A percentile compares a stretch with the other conserved stretches of the same genome.
phyloP scores from a whole-genome alignment of 2,113 vertebrate genomes.

The Rhabdornis inornatus region DNA sequence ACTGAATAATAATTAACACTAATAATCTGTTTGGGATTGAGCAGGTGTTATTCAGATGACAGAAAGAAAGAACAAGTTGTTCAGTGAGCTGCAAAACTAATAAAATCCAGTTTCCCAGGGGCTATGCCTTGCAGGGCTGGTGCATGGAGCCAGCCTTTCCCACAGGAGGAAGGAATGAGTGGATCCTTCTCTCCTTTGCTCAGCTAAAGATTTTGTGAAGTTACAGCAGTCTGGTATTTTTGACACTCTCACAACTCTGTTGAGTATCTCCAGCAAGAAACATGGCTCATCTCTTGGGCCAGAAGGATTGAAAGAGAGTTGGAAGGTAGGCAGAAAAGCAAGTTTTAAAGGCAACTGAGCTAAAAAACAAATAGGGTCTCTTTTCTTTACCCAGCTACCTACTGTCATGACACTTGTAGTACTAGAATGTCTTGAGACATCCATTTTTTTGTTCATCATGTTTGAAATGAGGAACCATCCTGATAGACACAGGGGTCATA shows the following conservation, averaged over 20 bases:
- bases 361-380: not conserved
- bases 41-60: slow-evolving; percentile 23
- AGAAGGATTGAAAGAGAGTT: not conserved
- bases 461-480: not conserved
- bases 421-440: not conserved
- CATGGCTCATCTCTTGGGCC: not conserved
- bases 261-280: not conserved
- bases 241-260: not conserved
- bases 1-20: slow-evolving; percentile 39
- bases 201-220: not conserved
- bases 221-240: not conserved
- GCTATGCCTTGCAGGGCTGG: not conserved
- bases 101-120: not conserved
- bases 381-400: not conserved
- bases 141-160: not conserved
- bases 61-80: not conserved
- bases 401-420: not conserved
- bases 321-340: not conserved
- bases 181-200: not conserved
- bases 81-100: not conserved
- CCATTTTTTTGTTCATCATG: not conserved
- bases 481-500: not conserved
- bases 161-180: not conserved
- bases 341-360: not conserved
- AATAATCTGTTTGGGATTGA: slow-evolving; percentile 41